phyloP scores from a whole-genome alignment of 2,888 invertebrate genomes.

The Patella caerulea region DNA sequence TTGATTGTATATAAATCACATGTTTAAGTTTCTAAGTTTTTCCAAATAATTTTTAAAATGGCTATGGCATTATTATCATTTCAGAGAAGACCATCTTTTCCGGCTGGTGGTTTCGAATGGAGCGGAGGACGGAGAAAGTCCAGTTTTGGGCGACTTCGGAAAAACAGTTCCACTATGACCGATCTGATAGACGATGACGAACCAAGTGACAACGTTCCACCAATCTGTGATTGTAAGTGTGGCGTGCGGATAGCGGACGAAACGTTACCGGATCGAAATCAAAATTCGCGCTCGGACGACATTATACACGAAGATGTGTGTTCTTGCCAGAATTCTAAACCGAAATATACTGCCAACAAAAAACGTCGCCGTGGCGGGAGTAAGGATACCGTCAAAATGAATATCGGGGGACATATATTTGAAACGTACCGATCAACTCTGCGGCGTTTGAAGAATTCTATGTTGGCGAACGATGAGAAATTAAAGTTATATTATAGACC shows the following conservation, averaged over 20 bases:
- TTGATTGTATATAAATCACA: too few species aligned
- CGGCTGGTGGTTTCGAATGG: constrained; percentile 30
- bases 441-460: constrained; percentile 47
- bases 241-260: background rate
- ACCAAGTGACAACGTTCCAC: constrained; percentile 1
- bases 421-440: constrained; percentile 61
- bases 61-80: constrained; percentile 18
- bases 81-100: constrained; percentile 25
- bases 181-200: constrained; percentile 16
- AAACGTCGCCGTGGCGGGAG: constrained; percentile 24
- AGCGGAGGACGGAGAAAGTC: constrained; percentile 13
- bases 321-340: constrained; percentile 9
- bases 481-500: constrained; percentile 54
- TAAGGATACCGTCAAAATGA: constrained; percentile 55
- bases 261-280: background rate
- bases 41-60: background rate
- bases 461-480: constrained; percentile 53
- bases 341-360: background rate
- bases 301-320: background rate
- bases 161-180: constrained; percentile 13
- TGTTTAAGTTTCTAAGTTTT: too few species aligned
- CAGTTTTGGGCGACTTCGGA: background rate
- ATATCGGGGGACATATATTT: constrained; percentile 61
- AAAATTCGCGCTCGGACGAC: background rate
- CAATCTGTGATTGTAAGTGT: constrained; percentile 8